These are phyloP conservation scores for Ptychoptera albimana DNA, from an alignment of 2,888 invertebrate genomes.

Conservation along the genomic window DNA sequence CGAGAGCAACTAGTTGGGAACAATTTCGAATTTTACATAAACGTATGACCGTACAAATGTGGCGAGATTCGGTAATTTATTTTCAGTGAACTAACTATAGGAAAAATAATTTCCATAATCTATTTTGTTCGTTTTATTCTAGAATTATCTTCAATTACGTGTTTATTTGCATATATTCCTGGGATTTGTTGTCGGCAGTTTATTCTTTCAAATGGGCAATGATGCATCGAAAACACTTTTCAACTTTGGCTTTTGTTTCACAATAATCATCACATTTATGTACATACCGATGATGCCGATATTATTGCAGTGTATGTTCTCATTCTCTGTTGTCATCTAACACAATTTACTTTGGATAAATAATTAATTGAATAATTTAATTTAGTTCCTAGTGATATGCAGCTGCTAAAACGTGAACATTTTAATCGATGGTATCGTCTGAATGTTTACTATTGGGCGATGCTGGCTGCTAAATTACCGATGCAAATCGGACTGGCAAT, in stretches of 20 bases:
- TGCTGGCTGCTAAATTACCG: slow-evolving; percentile 56
- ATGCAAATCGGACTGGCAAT: slow-evolving; percentile 49
- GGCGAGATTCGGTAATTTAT: slow-evolving; percentile 48
- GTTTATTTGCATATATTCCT: slow-evolving; percentile 49
- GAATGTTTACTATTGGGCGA: slow-evolving; percentile 61
- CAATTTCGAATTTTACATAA: slow-evolving; percentile 51
- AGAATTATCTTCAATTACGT: slow-evolving; percentile 57
- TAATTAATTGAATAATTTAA: not conserved
- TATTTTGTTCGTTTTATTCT: slow-evolving; percentile 19
- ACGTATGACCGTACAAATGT: slow-evolving; percentile 58
- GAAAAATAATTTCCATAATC: not conserved
- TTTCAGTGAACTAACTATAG: not conserved
- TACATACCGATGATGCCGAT: slow-evolving; percentile 74
- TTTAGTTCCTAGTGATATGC: slow-evolving; percentile 65
- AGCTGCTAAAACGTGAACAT: slow-evolving; percentile 61
- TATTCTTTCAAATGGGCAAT: slow-evolving; percentile 58
- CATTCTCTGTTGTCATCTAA: slow-evolving; percentile 21
- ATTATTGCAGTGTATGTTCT: slow-evolving; percentile 56
- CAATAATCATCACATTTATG: slow-evolving; percentile 60
- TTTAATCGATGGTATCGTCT: slow-evolving; percentile 76
- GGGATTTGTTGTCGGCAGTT: slow-evolving; percentile 48
- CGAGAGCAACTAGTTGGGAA: slow-evolving; percentile 41
- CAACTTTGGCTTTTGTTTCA: slow-evolving; percentile 72
- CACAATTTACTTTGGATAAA: not conserved
- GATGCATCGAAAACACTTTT: slow-evolving; percentile 69